Evolutionary conservation across 2,888 invertebrate genomes (phyloP).

Genomic region (Cactoblastis cactorum): DNA sequence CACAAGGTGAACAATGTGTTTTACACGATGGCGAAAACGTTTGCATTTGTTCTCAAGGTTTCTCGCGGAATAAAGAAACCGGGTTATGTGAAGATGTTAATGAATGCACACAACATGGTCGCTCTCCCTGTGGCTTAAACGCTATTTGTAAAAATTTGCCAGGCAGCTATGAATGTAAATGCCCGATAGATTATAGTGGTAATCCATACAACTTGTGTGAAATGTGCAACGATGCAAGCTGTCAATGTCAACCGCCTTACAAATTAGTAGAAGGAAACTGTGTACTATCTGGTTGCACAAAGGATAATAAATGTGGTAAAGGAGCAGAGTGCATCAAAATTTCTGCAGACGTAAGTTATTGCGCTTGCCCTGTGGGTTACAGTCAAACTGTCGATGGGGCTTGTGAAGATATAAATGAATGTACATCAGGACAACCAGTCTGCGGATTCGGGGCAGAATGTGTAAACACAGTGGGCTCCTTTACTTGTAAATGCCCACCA

Average conservation of each 20-base stretch:
- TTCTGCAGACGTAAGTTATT: conserved; percentile 93
- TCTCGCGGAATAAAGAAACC: conserved; percentile 85
- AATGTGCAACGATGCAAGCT: conserved; percentile 89
- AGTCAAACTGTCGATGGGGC: conserved; percentile 87
- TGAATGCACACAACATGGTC: conserved; percentile 89
- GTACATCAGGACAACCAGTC: conserved; percentile 84
- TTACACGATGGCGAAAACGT: conserved; percentile 89
- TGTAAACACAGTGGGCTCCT: conserved; percentile 87
- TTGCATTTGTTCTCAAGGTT: conserved; percentile 94
- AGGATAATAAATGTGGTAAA: conserved; percentile 88
- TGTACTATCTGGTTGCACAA: conserved; percentile 90
- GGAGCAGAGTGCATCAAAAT: conserved; percentile 95
- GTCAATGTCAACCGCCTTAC: conserved; percentile 93
- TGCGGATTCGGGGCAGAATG: conserved; percentile 95
- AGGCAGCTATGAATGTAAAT: conserved; percentile 95
- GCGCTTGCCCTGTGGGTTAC: conserved; percentile 94
- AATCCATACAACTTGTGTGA: conserved; percentile 94
- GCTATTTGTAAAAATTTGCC: conserved; percentile 95
- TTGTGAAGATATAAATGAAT: conserved; percentile 93
- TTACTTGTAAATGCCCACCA: conserved; percentile 88
- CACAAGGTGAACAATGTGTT: conserved; percentile 91
- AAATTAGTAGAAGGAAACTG: conserved; percentile 91
- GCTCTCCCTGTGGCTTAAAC: conserved; percentile 91
- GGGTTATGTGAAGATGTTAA: conserved; percentile 91
- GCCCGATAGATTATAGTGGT: conserved; percentile 91